A percentile compares a stretch with the other conserved stretches of the same genome.
Conservation (phyloP, 2,797 vertebrate genomes). For the Coregonus ussuriensis region DNA sequence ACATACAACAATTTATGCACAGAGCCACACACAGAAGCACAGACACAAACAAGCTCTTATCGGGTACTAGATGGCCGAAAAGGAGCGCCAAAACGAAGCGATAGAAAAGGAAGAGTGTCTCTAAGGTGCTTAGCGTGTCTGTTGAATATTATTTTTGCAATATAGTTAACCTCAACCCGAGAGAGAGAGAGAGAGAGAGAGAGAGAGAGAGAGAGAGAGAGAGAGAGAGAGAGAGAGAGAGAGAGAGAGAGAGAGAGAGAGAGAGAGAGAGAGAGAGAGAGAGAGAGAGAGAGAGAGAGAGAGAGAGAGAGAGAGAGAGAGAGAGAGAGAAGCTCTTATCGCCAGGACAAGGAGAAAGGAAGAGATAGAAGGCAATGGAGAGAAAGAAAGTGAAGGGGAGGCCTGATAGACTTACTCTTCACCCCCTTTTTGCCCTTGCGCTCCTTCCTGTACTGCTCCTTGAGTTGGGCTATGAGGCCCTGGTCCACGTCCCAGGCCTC, state of each 20-base stretch:
- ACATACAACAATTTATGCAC: neutral
- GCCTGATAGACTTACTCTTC: constrained; percentile 96
- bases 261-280: constrained; percentile 3
- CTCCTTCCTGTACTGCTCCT: constrained; percentile 99
- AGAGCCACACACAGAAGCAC: neutral
- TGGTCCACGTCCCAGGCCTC: constrained; percentile 99
- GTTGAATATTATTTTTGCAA: too few relatives aligned
- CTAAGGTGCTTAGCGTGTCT: too few relatives aligned
- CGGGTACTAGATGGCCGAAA: neutral
- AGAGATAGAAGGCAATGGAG: constrained; percentile 56
- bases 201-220: too few relatives aligned
- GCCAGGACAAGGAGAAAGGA: constrained; percentile 10
- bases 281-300: constrained; percentile 8
- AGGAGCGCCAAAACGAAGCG: neutral
- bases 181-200: too few relatives aligned
- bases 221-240: neutral
- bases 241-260: constrained; percentile 16
- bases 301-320: constrained; percentile 45
- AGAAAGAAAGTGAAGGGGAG: constrained; percentile 59
- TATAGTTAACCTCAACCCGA: too few relatives aligned
- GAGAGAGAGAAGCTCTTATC: constrained; percentile 42
- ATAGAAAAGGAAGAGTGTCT: constrained; percentile 58
- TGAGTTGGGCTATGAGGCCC: constrained; percentile 99
- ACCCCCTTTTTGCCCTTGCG: constrained; percentile 99
- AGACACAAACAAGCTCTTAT: too few relatives aligned